A percentile compares a stretch with the other conserved stretches of the same genome.
phyloP scores from a whole-genome alignment of 2,797 vertebrate genomes.

The Oryzias dopingdopingensis region DNA sequence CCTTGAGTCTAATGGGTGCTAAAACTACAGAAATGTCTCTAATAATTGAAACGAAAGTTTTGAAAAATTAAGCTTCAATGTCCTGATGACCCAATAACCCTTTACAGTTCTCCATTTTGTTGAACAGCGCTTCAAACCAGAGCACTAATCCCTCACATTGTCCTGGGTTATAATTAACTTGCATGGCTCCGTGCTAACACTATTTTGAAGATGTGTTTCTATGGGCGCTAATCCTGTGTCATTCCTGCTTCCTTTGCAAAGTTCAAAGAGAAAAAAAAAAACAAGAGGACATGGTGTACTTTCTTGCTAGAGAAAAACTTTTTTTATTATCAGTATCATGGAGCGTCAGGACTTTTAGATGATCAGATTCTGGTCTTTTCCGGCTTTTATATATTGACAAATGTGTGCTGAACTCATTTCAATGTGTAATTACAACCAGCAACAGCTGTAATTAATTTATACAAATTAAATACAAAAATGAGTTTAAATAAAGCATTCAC shows the following conservation, averaged over 20 bases:
- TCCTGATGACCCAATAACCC: background rate
- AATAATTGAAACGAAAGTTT: too few relatives aligned
- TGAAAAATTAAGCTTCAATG: too few relatives aligned
- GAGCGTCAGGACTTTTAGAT: constrained; percentile 9
- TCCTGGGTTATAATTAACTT: constrained; percentile 63
- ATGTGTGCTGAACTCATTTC: background rate
- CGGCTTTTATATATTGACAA: background rate
- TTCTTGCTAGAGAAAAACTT: constrained; percentile 12
- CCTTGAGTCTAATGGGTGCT: too few relatives aligned
- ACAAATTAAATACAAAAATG: too few relatives aligned
- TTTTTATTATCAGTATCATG: constrained; percentile 23
- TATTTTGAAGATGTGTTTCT: constrained; percentile 60
- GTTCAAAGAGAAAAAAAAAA: constrained; percentile 13
- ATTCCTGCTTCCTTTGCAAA: constrained; percentile 29
- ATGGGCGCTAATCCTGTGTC: constrained; percentile 50
- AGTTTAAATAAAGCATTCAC: background rate
- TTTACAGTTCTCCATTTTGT: constrained; percentile 43
- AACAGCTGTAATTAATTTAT: constrained; percentile 14
- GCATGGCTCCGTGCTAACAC: constrained; percentile 37
- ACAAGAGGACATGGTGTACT: constrained; percentile 2
- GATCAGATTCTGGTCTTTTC: constrained; percentile 2
- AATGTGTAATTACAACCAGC: background rate
- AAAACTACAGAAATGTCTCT: too few relatives aligned
- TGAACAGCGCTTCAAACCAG: constrained; percentile 76
- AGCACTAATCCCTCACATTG: constrained; percentile 80